These are phyloP conservation scores for Todiramphus chloris DNA, from an alignment of 2,113 vertebrate genomes.

Conservation along the genomic window DNA sequence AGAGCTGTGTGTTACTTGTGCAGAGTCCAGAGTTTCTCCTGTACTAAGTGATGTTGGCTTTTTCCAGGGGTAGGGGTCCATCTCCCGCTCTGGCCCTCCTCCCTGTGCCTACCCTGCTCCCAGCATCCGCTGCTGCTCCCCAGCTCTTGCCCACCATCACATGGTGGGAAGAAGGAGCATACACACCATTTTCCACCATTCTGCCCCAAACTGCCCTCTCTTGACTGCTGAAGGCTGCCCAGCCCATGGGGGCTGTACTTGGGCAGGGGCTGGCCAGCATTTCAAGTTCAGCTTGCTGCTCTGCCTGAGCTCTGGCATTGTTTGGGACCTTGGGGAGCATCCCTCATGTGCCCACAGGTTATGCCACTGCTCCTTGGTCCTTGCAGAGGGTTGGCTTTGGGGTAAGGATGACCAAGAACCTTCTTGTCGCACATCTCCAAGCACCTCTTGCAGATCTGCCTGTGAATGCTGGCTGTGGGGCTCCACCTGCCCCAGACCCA, in stretches of 20 bases:
- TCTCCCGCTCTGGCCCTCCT: not conserved
- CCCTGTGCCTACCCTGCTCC: not conserved
- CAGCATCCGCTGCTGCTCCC: not conserved
- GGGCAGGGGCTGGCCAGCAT: not conserved
- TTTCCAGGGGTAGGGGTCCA: not conserved
- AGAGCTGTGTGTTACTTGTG: not conserved
- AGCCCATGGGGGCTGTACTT: accelerated
- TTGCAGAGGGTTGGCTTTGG: not conserved
- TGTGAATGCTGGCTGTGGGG: accelerated
- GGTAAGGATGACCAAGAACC: not conserved
- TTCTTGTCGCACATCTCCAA: accelerated
- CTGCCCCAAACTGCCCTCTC: not conserved
- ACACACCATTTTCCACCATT: accelerated
- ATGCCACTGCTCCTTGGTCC: not conserved
- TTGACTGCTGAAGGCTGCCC: not conserved
- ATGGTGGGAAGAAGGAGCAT: accelerated
- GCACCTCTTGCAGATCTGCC: accelerated
- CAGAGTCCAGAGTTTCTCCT: not conserved
- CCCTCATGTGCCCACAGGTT: accelerated
- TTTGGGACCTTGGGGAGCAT: not conserved
- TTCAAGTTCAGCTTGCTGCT: not conserved
- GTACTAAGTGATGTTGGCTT: not conserved
- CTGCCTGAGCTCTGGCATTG: not conserved
- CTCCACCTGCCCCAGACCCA: not conserved
- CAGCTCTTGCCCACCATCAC: not conserved